These are phyloP conservation scores for Polia nebulosa DNA, from an alignment of 2,888 invertebrate species.

Conservation along the genomic window DNA sequence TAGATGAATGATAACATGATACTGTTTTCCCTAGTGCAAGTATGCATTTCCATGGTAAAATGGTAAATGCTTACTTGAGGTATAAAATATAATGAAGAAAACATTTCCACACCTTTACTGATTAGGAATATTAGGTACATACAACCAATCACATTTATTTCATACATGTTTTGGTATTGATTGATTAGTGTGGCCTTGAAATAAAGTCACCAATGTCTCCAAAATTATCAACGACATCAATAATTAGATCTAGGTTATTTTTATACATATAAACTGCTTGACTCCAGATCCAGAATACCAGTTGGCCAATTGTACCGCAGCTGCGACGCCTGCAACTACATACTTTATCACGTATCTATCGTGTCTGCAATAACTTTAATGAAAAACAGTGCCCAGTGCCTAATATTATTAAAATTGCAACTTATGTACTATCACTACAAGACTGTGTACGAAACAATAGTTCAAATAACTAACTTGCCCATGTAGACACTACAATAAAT, in stretches of 20 bases:
- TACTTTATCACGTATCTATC: conserved; percentile 55
- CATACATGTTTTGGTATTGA: conserved; percentile 33
- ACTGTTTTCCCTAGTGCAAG: neutral
- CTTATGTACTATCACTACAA: conserved; percentile 35
- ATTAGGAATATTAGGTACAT: conserved; percentile 2
- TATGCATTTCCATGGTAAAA: neutral
- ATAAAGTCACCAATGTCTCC: conserved; percentile 20
- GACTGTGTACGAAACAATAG: conserved; percentile 33
- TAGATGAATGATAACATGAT: conserved; percentile 32
- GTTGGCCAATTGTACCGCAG: conserved; percentile 51
- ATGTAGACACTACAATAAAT: conserved; percentile 73
- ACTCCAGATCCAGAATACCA: conserved; percentile 48
- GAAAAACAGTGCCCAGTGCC: conserved; percentile 43
- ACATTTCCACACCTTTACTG: neutral
- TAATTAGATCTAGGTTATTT: conserved; percentile 15
- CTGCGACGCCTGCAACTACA: conserved; percentile 54
- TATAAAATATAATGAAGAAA: conserved; percentile 1
- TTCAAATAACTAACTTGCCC: conserved; percentile 55
- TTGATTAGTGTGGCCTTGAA: conserved; percentile 48
- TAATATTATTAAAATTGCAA: conserved; percentile 26
- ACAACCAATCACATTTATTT: neutral
- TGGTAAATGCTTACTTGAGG: neutral
- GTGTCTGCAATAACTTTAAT: conserved; percentile 49
- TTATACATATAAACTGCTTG: conserved; percentile 18
- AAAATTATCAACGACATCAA: conserved; percentile 8